These are phyloP conservation scores for Seriola aureovittata DNA, from an alignment of 2,113 vertebrate genomes.

Conservation along the genomic window DNA sequence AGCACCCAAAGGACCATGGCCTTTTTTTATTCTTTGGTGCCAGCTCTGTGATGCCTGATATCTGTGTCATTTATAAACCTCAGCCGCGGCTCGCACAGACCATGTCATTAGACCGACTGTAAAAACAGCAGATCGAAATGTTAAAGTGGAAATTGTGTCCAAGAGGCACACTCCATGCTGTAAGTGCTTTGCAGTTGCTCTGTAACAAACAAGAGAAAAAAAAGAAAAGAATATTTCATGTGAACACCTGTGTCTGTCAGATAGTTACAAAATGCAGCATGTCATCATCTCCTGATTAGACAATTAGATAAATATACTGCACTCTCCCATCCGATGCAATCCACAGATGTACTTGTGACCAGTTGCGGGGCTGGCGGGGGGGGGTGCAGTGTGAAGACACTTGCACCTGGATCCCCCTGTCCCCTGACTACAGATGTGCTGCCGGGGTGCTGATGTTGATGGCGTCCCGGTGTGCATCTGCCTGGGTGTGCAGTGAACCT, in stretches of 20 bases:
- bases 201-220: neutral
- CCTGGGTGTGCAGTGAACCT: constrained; percentile 20
- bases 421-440: constrained; percentile 26
- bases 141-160: neutral
- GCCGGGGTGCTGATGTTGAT: constrained; percentile 41
- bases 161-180: neutral
- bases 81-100: constrained; percentile 12
- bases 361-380: neutral
- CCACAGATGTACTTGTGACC: constrained; percentile 16
- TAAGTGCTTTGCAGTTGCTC: neutral
- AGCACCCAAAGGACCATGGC: constrained; percentile 7
- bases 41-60: constrained; percentile 27
- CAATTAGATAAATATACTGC: constrained; percentile 6
- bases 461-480: constrained; percentile 26
- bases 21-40: constrained; percentile 37
- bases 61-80: constrained; percentile 32
- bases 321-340: neutral
- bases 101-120: constrained; percentile 19
- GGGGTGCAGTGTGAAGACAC: constrained; percentile 7
- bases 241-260: neutral
- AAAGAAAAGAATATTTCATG: neutral
- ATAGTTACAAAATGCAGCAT: neutral
- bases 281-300: constrained; percentile 11
- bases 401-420: constrained; percentile 40
- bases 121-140: constrained; percentile 25